These are phyloP conservation scores for Epizoanthus fatuus DNA, from an alignment of 92 coral and sea anemone genomes.

Conservation along the genomic window DNA sequence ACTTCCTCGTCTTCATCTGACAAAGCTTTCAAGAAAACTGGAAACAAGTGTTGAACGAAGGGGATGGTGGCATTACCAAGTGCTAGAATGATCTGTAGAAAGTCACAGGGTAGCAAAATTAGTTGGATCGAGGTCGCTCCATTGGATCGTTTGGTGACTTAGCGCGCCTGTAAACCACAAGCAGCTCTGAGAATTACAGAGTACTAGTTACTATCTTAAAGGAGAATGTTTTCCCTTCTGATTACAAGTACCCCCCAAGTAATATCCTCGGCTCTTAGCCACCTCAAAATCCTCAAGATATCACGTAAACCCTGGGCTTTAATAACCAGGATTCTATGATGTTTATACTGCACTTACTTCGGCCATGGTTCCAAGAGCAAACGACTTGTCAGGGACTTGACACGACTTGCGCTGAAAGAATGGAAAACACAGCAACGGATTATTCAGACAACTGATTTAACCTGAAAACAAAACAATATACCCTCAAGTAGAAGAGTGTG, in stretches of 20 bases:
- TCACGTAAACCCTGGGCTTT: no score
- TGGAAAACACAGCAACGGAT: background rate
- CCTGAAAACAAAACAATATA: no score
- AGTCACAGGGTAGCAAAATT: background rate
- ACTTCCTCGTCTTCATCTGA: conserved; percentile 96
- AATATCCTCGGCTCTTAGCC: no score
- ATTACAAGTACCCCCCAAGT: no score
- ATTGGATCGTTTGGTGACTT: no score
- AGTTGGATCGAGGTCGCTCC: background rate
- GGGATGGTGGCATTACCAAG: conserved; percentile 83
- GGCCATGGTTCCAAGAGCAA: conserved; percentile 95
- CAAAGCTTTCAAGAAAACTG: conserved; percentile 88
- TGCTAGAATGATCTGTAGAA: conserved; percentile 77
- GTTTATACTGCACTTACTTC: conserved; percentile 70
- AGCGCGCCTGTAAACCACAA: no score
- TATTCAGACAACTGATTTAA: background rate
- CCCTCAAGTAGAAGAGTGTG: no score
- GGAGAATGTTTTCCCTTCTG: no score
- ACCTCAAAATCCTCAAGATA: no score
- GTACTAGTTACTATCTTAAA: no score
- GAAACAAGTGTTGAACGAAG: conserved; percentile 94
- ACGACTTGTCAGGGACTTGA: conserved; percentile 93
- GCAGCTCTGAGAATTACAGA: no score
- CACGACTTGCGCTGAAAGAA: conserved; percentile 80
- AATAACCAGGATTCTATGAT: no score